Conservation (phyloP, 1,140 invertebrate species). For the Gonatopus flavifemur region DNA sequence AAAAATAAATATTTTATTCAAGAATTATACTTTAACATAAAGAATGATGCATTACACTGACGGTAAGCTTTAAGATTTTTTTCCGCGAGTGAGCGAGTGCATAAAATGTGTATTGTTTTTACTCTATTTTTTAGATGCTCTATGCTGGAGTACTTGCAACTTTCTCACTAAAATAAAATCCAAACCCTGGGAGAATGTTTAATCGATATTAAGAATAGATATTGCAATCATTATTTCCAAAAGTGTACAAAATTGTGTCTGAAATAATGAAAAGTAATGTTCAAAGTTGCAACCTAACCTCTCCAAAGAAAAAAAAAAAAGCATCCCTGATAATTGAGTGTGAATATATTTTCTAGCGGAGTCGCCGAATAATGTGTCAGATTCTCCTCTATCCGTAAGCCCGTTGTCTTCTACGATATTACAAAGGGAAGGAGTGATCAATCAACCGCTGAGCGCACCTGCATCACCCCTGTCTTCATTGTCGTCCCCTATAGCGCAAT, state of each 20-base stretch:
- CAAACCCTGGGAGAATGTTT: not conserved
- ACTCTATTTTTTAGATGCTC: too few relatives aligned
- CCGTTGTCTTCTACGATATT: conserved; percentile 62
- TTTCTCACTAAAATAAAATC: not conserved
- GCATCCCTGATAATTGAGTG: too few relatives aligned
- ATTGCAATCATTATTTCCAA: too few relatives aligned
- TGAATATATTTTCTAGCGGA: conserved; percentile 61
- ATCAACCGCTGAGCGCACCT: conserved; percentile 69
- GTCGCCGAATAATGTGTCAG: conserved; percentile 66
- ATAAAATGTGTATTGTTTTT: too few relatives aligned
- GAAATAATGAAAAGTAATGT: not conserved
- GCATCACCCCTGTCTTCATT: conserved; percentile 64
- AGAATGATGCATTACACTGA: conserved; percentile 32
- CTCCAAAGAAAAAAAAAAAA: too few relatives aligned
- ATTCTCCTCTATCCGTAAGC: conserved; percentile 55
- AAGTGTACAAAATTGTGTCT: not conserved
- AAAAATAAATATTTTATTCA: conserved; percentile 2
- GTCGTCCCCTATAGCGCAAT: conserved; percentile 47
- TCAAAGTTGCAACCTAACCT: not conserved
- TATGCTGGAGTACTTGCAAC: too few relatives aligned
- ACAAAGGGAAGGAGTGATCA: conserved; percentile 66
- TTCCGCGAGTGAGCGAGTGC: too few relatives aligned
- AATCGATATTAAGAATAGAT: not conserved
- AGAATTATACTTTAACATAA: conserved; percentile 5
- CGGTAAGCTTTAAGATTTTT: conserved; percentile 27